phyloP scores from a whole-genome alignment of 1,140 invertebrate species.

The Drosophila nebulosa region DNA sequence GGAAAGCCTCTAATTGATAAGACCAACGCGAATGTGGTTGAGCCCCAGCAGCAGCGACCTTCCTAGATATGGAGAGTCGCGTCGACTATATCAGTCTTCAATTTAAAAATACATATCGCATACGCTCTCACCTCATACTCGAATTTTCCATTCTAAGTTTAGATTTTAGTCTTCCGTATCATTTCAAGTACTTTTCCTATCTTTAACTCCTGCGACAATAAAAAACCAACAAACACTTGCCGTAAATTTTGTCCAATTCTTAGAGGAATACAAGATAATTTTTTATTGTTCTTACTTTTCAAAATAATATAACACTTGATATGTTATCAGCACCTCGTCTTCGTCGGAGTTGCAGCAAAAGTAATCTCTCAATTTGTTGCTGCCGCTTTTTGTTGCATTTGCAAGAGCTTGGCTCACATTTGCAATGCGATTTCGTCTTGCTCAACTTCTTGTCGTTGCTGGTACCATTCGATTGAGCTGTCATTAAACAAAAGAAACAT shows the following conservation, averaged over 20 bases:
- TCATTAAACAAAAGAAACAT: constrained; percentile 26
- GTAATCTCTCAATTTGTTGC: constrained; percentile 32
- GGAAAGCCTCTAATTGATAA: neutral
- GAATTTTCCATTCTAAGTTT: constrained; percentile 10
- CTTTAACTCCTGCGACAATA: constrained; percentile 19
- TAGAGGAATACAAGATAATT: constrained; percentile 19
- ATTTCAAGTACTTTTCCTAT: neutral
- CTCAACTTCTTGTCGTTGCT: constrained; percentile 22
- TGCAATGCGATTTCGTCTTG: constrained; percentile 38
- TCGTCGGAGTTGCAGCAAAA: constrained; percentile 57
- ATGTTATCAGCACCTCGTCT: constrained; percentile 62
- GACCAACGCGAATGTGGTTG: neutral
- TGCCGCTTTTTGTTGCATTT: constrained; percentile 50
- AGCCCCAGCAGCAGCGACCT: neutral
- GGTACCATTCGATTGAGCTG: constrained; percentile 47
- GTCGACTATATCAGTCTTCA: neutral
- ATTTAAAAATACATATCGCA: neutral
- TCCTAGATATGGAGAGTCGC: neutral
- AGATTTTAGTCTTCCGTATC: constrained; percentile 1
- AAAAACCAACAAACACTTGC: neutral
- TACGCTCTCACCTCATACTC: neutral
- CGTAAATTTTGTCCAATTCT: constrained; percentile 18
- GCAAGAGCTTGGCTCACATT: constrained; percentile 55
- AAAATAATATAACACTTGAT: constrained; percentile 73
- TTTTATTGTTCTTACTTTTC: constrained; percentile 26